A percentile compares a stretch with the other conserved stretches of the same genome.
Evolutionary conservation across 2,888 invertebrate species (phyloP).

Genomic region (Endotricha flammealis): DNA sequence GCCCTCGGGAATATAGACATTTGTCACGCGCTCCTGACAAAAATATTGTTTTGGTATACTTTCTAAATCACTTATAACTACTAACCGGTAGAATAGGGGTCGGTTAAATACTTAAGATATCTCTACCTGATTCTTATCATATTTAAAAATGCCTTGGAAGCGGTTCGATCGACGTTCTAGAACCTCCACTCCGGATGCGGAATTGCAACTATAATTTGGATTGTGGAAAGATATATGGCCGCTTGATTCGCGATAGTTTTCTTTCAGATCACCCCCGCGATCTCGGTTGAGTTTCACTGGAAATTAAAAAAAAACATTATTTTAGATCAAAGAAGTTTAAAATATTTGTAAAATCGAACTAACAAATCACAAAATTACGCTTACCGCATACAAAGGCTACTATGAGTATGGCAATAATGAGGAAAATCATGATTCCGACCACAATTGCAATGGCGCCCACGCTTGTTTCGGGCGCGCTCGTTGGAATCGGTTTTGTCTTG

Average conservation of each 20-base stretch:
- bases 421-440: conserved; percentile 29
- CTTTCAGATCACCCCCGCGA: conserved; percentile 48
- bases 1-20: conserved; percentile 82
- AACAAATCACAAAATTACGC: too few relatives aligned
- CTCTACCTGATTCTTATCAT: conserved; percentile 85
- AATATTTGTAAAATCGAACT: too few relatives aligned
- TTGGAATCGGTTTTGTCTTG: conserved; percentile 32
- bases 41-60: conserved; percentile 19
- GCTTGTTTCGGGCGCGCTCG: conserved; percentile 34
- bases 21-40: conserved; percentile 79
- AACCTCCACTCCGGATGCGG: conserved; percentile 58
- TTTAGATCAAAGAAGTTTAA: too few relatives aligned
- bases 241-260: conserved; percentile 71
- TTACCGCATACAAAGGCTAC: conserved; percentile 38
- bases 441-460: conserved; percentile 37
- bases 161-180: conserved; percentile 50
- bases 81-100: not conserved
- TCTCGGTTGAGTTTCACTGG: conserved; percentile 38
- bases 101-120: not conserved
- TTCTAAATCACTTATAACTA: not conserved
- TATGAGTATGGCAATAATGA: conserved; percentile 30
- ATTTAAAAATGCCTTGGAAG: conserved; percentile 83
- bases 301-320: conserved; percentile 7
- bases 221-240: conserved; percentile 92
- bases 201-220: conserved; percentile 86